phyloP scores from a whole-genome alignment of 2,113 vertebrate genomes.

The Alces alces region DNA sequence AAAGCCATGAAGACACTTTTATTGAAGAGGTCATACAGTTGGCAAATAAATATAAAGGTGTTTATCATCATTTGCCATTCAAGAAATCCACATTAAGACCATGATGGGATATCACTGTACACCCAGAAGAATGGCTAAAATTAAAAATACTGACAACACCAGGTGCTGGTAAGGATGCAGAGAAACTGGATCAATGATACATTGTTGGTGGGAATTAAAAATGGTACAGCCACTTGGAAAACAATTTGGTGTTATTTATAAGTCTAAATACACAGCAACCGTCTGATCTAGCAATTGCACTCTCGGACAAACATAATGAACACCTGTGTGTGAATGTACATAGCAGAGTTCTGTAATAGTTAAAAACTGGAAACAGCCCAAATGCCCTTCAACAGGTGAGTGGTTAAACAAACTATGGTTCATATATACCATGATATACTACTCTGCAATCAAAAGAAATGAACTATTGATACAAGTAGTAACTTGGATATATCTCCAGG shows the following conservation, averaged over 20 bases:
- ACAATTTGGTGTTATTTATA: neutral
- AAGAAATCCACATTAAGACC: neutral
- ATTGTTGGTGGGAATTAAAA: neutral
- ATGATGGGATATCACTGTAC: neutral
- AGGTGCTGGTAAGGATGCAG: neutral
- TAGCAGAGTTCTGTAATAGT: neutral
- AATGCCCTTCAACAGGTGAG: neutral
- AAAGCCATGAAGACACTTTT: neutral
- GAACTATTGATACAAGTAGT: neutral
- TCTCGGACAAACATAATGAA: neutral
- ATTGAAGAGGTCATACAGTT: neutral
- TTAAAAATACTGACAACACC: neutral
- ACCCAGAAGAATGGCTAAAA: neutral
- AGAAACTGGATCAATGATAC: neutral
- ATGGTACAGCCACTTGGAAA: neutral
- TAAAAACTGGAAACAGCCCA: neutral
- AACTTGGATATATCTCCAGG: neutral
- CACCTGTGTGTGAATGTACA: neutral
- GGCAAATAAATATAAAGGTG: neutral
- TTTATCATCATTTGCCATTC: neutral
- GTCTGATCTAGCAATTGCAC: neutral
- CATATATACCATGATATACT: neutral
- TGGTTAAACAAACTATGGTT: neutral
- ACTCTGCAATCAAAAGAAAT: neutral
- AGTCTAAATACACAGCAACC: neutral